A percentile compares a stretch with the other conserved stretches of the same genome.
phyloP scores from a whole-genome alignment of 2,888 invertebrate genomes.

The Tetragonisca angustula region DNA sequence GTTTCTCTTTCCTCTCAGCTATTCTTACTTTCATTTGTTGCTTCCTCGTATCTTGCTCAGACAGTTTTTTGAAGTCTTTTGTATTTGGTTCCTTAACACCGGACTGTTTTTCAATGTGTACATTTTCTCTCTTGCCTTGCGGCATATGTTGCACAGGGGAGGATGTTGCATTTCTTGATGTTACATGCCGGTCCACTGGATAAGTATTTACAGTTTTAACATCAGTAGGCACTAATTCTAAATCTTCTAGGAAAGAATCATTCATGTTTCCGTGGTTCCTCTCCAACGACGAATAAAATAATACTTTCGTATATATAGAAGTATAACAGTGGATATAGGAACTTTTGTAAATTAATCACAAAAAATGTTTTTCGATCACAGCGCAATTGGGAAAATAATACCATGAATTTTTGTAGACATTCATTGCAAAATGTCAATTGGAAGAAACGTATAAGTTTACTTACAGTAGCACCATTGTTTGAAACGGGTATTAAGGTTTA shows the following conservation, averaged over 20 bases:
- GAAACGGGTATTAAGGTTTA: slow-evolving; percentile 7
- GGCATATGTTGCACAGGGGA: slow-evolving; percentile 47
- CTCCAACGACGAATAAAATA: slow-evolving; percentile 4
- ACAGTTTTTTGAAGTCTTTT: slow-evolving; percentile 40
- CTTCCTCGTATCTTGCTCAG: slow-evolving; percentile 57
- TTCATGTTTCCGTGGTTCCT: slow-evolving; percentile 67
- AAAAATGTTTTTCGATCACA: not conserved
- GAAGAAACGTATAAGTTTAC: slow-evolving; percentile 6
- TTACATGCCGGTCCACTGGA: slow-evolving; percentile 73
- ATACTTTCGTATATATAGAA: not conserved
- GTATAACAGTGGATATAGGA: not conserved
- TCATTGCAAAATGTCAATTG: not conserved
- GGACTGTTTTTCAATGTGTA: slow-evolving; percentile 25
- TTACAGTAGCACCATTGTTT: slow-evolving; percentile 11
- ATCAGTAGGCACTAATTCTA: slow-evolving; percentile 69
- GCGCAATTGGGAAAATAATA: not conserved
- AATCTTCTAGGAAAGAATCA: slow-evolving; percentile 80
- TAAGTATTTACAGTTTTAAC: slow-evolving; percentile 50
- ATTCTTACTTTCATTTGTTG: slow-evolving; percentile 45
- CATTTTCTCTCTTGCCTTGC: slow-evolving; percentile 27
- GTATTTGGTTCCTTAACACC: slow-evolving; percentile 16
- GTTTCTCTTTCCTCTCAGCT: slow-evolving; percentile 55
- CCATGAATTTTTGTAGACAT: not conserved
- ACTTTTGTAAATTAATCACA: not conserved
- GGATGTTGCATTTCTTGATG: slow-evolving; percentile 72